phyloP scores from a whole-genome alignment of 2,888 invertebrate species.

The Drosophila meridionalis region DNA sequence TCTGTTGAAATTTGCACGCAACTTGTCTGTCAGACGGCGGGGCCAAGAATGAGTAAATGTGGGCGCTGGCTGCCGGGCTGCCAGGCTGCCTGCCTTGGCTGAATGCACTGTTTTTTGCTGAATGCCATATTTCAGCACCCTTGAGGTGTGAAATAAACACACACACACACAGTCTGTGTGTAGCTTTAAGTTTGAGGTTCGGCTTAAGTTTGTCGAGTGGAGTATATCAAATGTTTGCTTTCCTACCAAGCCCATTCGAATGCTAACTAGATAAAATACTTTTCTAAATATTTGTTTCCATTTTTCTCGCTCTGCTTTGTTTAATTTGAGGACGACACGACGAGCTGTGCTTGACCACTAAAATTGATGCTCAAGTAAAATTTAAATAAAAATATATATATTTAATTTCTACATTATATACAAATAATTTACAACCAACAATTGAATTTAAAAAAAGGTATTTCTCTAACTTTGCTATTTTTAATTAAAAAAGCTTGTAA shows the following conservation, averaged over 20 bases:
- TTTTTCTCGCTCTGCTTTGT: background rate
- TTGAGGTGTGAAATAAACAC: conserved; percentile 74
- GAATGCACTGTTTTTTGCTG: conserved; percentile 59
- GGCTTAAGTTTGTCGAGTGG: conserved; percentile 33
- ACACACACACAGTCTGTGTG: conserved; percentile 29
- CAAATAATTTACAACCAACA: background rate
- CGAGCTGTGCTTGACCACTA: background rate
- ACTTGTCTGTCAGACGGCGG: conserved; percentile 38
- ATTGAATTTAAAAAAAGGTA: conserved; percentile 3
- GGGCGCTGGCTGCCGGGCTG: conserved; percentile 19
- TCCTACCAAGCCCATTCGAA: conserved; percentile 28
- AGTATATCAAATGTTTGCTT: conserved; percentile 44
- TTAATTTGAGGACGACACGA: background rate
- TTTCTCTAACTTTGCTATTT: background rate
- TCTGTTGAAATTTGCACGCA: conserved; percentile 58
- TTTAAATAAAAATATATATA: background rate
- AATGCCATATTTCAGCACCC: conserved; percentile 74
- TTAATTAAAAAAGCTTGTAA: conserved; percentile 29
- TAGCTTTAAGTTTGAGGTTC: conserved; percentile 43
- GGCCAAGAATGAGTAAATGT: conserved; percentile 6
- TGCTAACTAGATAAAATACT: conserved; percentile 49
- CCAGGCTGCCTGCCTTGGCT: conserved; percentile 11
- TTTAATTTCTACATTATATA: background rate
- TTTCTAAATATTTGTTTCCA: conserved; percentile 30
- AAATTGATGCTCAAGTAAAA: background rate